Evolutionary conservation across 2,888 invertebrate species (phyloP).

Genomic region (Netelia melanura): DNA sequence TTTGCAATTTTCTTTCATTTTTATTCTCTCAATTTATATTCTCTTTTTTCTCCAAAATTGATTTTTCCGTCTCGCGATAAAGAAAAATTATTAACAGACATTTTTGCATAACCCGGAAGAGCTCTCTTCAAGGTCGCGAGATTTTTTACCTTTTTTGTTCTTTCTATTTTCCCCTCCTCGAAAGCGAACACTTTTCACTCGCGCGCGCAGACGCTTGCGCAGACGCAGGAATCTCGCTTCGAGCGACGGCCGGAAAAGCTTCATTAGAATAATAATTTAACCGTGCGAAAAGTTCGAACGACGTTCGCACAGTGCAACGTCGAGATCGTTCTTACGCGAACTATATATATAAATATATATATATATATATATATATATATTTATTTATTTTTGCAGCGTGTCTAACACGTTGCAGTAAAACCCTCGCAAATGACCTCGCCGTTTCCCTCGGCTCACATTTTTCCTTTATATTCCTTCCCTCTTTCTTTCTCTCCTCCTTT

Average conservation of each 20-base stretch:
- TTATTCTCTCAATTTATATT: not conserved
- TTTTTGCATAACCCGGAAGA: too few relatives aligned
- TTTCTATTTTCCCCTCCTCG: not conserved
- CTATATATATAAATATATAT: not conserved
- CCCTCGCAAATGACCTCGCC: slow-evolving; percentile 32
- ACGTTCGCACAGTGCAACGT: slow-evolving; percentile 34
- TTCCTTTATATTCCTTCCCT: slow-evolving; percentile 20
- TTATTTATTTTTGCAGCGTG: too few relatives aligned
- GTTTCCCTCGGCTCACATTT: slow-evolving; percentile 44
- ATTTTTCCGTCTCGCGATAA: too few relatives aligned
- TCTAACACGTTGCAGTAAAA: slow-evolving; percentile 2
- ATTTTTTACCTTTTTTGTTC: not conserved
- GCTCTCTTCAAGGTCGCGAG: slow-evolving; percentile 45
- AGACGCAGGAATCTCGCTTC: slow-evolving; percentile 12
- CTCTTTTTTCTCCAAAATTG: too few relatives aligned
- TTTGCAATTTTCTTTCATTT: not conserved
- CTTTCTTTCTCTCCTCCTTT: not conserved
- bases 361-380: slow-evolving; percentile 9
- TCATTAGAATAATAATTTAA: slow-evolving; percentile 64
- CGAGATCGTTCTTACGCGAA: not conserved
- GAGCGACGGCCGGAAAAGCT: slow-evolving; percentile 59
- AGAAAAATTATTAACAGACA: too few relatives aligned
- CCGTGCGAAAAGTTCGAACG: slow-evolving; percentile 58
- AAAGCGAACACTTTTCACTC: slow-evolving; percentile 25
- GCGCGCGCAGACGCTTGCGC: not conserved